Conservation (phyloP, 2,113 vertebrate species). For the Ancistrus triradiatus region DNA sequence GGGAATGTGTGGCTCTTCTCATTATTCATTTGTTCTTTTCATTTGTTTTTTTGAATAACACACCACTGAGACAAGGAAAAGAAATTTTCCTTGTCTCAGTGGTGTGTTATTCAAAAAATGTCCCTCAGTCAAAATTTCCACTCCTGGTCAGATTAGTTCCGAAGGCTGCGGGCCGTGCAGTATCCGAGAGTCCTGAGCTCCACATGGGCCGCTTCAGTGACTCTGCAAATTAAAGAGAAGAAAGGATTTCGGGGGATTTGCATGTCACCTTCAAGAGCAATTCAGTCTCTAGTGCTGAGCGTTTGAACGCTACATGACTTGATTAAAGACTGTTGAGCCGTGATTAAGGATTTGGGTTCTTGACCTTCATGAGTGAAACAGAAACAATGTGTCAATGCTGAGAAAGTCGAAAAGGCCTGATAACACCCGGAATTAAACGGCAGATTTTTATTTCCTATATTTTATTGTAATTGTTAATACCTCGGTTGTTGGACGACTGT, state of each 20-base stretch:
- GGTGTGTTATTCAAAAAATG: too few species aligned
- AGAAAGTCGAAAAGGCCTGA: background rate
- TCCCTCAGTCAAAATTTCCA: too few species aligned
- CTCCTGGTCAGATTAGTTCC: conserved; percentile 10
- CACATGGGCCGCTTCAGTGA: conserved; percentile 4
- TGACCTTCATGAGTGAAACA: background rate
- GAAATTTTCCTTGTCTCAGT: too few species aligned
- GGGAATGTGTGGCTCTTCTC: too few species aligned
- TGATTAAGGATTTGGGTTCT: conserved; percentile 14
- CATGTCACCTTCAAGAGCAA: conserved; percentile 20
- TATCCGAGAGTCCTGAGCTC: background rate
- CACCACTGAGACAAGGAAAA: too few species aligned
- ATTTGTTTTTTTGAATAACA: too few species aligned
- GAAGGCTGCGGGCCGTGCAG: conserved; percentile 1
- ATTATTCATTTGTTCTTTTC: too few species aligned
- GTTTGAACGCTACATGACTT: background rate
- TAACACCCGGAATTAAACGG: too few species aligned
- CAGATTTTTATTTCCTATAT: too few species aligned
- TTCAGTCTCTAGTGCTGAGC: background rate
- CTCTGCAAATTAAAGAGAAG: conserved; percentile 31
- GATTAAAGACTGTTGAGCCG: conserved; percentile 8
- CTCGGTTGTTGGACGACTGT: too few species aligned
- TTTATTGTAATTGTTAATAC: too few species aligned
- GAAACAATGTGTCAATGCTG: background rate
- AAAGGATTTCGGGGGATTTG: conserved; percentile 19